phyloP scores from a whole-genome alignment of 1,140 invertebrate species.

The Drosophila ercepeae region DNA sequence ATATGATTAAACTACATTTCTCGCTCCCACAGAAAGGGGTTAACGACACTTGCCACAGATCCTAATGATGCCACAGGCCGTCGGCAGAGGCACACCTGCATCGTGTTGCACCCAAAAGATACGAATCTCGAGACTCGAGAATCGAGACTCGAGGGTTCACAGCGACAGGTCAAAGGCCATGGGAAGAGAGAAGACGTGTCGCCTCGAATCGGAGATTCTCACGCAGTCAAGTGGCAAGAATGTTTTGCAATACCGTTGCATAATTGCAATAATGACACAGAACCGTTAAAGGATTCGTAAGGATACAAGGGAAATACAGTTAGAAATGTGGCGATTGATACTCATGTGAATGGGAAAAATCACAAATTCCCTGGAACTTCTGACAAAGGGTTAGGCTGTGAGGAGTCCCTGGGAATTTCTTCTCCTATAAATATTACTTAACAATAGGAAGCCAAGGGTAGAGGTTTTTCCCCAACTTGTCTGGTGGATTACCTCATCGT shows the following conservation, averaged over 20 bases:
- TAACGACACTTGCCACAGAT: conserved; percentile 59
- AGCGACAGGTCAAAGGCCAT: conserved; percentile 46
- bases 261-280: conserved; percentile 51
- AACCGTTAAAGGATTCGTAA: conserved; percentile 63
- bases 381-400: background rate
- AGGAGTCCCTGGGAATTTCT: conserved; percentile 21
- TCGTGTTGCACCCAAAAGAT: conserved; percentile 35
- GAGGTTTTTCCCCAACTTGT: background rate
- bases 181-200: conserved; percentile 26
- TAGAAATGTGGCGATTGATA: conserved; percentile 38
- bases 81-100: conserved; percentile 48
- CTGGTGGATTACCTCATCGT: conserved; percentile 30
- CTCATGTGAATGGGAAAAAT: conserved; percentile 39
- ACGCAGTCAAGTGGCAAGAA: conserved; percentile 66
- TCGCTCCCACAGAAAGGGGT: conserved; percentile 35
- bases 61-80: conserved; percentile 18
- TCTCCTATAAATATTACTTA: background rate
- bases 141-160: no score
- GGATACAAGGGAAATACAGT: conserved; percentile 32
- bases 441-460: background rate
- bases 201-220: conserved; percentile 42
- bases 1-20: conserved; percentile 80
- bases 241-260: conserved; percentile 63
- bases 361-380: conserved; percentile 18
- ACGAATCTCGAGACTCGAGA: conserved; percentile 23